Percentiles rank a stretch among this genome's conserved stretches.
phyloP scores from a whole-genome alignment of 2,113 vertebrate species.

The Lagenorhynchus albirostris region DNA sequence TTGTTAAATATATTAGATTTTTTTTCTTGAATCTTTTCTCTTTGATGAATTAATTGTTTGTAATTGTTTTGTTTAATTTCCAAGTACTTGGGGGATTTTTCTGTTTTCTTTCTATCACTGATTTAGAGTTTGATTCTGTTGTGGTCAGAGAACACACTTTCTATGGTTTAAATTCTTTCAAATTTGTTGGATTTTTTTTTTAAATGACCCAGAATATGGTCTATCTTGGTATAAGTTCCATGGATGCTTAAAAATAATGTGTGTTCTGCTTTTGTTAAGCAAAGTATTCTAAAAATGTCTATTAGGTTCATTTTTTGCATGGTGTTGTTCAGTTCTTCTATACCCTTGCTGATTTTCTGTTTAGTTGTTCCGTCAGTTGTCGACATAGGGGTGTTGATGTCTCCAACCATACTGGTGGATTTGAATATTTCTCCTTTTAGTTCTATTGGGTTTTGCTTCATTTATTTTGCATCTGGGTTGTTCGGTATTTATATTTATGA shows the following conservation, averaged over 20 bases:
- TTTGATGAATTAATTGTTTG: background rate
- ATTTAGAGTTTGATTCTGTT: background rate
- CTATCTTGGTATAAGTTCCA: background rate
- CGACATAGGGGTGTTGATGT: background rate
- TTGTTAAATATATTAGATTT: background rate
- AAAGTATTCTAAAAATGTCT: background rate
- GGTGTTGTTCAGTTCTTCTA: background rate
- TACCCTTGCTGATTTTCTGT: background rate
- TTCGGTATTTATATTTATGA: background rate
- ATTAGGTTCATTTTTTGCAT: background rate
- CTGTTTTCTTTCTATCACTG: background rate
- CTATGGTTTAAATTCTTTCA: background rate
- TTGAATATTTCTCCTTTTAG: background rate
- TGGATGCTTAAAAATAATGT: background rate
- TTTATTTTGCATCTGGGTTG: background rate
- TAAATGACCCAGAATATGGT: background rate
- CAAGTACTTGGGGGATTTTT: background rate
- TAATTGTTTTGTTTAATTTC: background rate
- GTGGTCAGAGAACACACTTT: background rate
- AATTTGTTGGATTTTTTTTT: background rate
- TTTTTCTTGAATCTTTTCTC: background rate
- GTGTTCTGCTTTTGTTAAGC: background rate
- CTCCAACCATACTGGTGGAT: background rate
- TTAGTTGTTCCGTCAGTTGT: background rate
- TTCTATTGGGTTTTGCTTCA: background rate